Evolutionary conservation across 2,113 vertebrate species (phyloP), one percentile per base, ranked within the genome.

Genomic region (Psephotus haematonotus): DNA sequence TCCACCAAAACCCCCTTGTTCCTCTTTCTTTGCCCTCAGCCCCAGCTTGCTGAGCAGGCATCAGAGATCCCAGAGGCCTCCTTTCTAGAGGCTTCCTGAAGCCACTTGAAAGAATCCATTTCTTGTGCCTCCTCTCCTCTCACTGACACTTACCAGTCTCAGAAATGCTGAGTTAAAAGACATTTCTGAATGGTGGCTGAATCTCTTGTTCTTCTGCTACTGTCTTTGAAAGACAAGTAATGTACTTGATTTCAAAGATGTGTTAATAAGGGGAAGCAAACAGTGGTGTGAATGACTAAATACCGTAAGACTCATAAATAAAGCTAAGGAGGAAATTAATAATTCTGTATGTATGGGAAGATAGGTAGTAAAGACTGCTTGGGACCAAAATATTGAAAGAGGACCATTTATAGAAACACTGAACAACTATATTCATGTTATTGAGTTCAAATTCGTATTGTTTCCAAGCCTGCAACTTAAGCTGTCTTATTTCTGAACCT

Each of bases 61-160:
- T 25, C 2, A 1, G 47, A 50, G 35, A 86, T 69, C 18, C 16
- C 3, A 3, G 35, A 80, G 53, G 46, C 72, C 59, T 96, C 9
- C 44, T 69, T 96, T 95, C 92, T 88, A 77, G 94, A 96, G 39
- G 27, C 35, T 94, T 96, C 95, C 65, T 44, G 74, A 93, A 92
- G 28, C 35, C 27, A 71, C 62, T 70, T 0, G 1, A 88, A 83
- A 47, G 20, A 90, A 84, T 87, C 25, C 2, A 27, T 82, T 96
- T 89, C 67, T 75, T 86, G 37, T 59, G 24, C 53, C 14, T 86
- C n/a, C 29, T 47, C 37, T 82, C 22, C 8, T 86, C 49, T 86
- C 1, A 0, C 20, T 0, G 11, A 70, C 23, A 64, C 46, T 24
- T 47, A 88, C 24, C 31, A 53, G 44, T 47, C 62, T 82, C 55